These are phyloP conservation scores for Nesogale talazaci DNA, from an alignment of 2,113 vertebrate genomes.

Conservation along the genomic window DNA sequence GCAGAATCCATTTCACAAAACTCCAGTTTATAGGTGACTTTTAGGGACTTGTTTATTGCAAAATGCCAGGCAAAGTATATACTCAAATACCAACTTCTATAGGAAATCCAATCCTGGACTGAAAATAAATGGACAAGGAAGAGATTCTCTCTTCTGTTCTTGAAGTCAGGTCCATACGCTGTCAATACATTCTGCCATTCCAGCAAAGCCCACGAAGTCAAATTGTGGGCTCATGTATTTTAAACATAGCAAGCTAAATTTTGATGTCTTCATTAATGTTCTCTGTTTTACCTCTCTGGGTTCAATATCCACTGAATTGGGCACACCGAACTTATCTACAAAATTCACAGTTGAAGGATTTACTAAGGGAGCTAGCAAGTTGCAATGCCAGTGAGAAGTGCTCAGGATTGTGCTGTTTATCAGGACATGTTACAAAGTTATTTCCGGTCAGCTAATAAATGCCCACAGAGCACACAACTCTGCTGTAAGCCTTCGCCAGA, in stretches of 20 bases:
- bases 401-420: no score
- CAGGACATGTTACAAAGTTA: no score
- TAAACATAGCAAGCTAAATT: background rate
- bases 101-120: background rate
- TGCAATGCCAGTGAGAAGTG: no score
- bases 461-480: no score
- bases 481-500: no score
- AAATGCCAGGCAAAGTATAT: background rate
- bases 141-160: background rate
- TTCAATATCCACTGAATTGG: no score
- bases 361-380: no score
- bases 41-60: background rate
- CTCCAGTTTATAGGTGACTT: background rate
- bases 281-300: no score
- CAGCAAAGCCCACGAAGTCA: background rate
- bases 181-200: background rate
- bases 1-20: background rate
- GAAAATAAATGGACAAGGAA: slow-evolving; percentile 5
- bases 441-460: no score
- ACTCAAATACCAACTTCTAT: background rate
- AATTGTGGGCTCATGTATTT: background rate
- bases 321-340: no score
- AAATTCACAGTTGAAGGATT: no score
- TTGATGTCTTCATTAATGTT: background rate
- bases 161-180: background rate